Base-by-base conservation (phyloP, 2,113 vertebrate genomes). In the Labeo catla region DNA sequence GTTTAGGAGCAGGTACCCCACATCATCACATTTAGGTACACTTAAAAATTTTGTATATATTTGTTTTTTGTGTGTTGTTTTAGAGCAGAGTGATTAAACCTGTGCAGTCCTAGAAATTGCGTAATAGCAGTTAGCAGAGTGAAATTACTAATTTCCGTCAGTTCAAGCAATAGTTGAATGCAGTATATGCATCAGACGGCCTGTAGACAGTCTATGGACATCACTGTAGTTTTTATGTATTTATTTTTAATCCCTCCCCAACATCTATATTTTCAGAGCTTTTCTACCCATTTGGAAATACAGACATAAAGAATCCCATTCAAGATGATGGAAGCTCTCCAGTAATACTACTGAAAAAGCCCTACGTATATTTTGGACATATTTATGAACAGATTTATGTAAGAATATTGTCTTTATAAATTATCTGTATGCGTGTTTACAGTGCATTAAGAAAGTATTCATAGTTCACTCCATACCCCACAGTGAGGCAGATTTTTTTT, bases 221-320 rank as follows among this genome's bases (percentile, higher is more conserved):
- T 52, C 11, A 28, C 28, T 28, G 8, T 19, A 1, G 39, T 74
- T n/a, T 39, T 39, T 39, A 39, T 39, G 3, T 39, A 39, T 39
- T 39, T 39, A 39, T 5, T 39, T 1, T 28, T 28, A 28, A 28
- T 28, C 28, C 28, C 28, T 28, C 28, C 28, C 28, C 28, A 28
- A 28, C 28, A 28, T 28, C 28, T 28, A 28, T 39, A 39, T 5
- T 39, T 39, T 4, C 49, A 76, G 73, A 5, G 1, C n/a, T 36
- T 16, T 77, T 77, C 23, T 77, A 77, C 49, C 47, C 76, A 54
- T 9, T 52, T 77, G 76, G 76, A 77, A 52, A 77, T 77, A 49
- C 13, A 34, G 76, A 77, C 19, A 77, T 34, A 77, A 5, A 77
- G 28, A 54, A 16, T 19, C 50, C 76, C 1, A 8, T 7, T 50